These are phyloP conservation scores for Drosophila lutescens DNA, from an alignment of 2,888 invertebrate species.

Conservation along the genomic window DNA sequence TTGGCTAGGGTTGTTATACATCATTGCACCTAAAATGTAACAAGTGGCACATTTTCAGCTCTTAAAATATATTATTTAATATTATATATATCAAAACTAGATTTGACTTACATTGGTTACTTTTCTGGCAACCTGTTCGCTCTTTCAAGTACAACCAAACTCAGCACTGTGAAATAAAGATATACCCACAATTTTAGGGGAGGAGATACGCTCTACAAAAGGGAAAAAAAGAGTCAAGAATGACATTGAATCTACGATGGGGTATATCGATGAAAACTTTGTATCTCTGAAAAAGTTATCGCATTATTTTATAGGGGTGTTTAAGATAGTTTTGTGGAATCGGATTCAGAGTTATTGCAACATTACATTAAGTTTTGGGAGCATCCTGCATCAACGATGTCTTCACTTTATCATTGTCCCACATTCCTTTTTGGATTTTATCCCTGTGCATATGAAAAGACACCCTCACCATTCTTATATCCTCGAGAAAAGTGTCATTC, in stretches of 20 bases:
- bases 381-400: slow-evolving; percentile 81
- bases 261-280: no score
- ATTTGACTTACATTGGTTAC: slow-evolving; percentile 29
- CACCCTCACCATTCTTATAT: slow-evolving; percentile 82
- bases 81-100: slow-evolving; percentile 9
- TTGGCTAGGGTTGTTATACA: background rate
- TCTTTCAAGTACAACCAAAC: slow-evolving; percentile 62
- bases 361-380: slow-evolving; percentile 63
- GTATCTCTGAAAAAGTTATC: slow-evolving; percentile 73
- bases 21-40: background rate
- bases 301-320: slow-evolving; percentile 77
- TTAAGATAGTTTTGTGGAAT: slow-evolving; percentile 68
- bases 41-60: background rate
- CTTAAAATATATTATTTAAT: background rate
- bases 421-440: slow-evolving; percentile 83
- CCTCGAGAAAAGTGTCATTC: slow-evolving; percentile 82
- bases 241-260: no score
- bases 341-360: slow-evolving; percentile 69
- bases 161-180: slow-evolving; percentile 43
- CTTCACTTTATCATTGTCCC: slow-evolving; percentile 79
- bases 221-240: slow-evolving; percentile 32
- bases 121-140: slow-evolving; percentile 25
- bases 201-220: slow-evolving; percentile 62
- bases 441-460: slow-evolving; percentile 82
- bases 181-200: slow-evolving; percentile 47